Evolutionary conservation across 35 echinoderm and acorn worm species (phyloP), one percentile per base, ranked within the genome.

Genomic region (Apostichopus californicus): DNA sequence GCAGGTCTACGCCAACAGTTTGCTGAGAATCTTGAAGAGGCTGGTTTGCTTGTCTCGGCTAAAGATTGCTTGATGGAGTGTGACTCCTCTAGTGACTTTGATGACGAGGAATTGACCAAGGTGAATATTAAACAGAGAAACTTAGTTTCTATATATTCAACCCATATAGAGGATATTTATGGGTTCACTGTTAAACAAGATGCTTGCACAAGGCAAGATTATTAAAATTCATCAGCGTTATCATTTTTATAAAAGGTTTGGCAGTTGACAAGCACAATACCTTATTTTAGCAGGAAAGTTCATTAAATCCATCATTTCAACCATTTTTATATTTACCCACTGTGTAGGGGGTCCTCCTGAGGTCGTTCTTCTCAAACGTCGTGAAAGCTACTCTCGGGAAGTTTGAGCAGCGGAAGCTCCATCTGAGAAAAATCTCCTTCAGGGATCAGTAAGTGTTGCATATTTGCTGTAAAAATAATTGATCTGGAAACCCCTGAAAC

Each of bases 1-100:
- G 34, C 22, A 98, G 96, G 96, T 75, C 84, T 98, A 17, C 87
- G 96, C 24, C 70, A 92, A 55, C 96, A 98, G 86, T 95, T 98
- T 77, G 79, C 94, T 13, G 88, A 92, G 3, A 95, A 98, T 86
- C 66, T 98, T 2, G 92, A 91, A 13, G 94, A 98, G 79, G 92
- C 96, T 34, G 94, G 92, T 15, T 60, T 98, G 60, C 90, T 96
- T 53, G 34, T 88, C 54, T 81, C 61, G 14, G 75, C 77, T 24
- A 79, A 90, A 25, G 90, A 89, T 55, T 87, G 93, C 18, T 80
- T 96, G 57, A 56, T 87, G 54, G 57, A 75, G 55, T 56, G 56
- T 14, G 90, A 90, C 46, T 58, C 28, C n/a, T 88, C 91, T n/a
- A 98, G 90, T 92, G 88, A 93, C 13, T 73, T 90, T 57, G 61